Percentiles rank a stretch among this genome's conserved stretches.
phyloP scores from a whole-genome alignment of 2,113 vertebrate species.

The Corynorhinus townsendii region DNA sequence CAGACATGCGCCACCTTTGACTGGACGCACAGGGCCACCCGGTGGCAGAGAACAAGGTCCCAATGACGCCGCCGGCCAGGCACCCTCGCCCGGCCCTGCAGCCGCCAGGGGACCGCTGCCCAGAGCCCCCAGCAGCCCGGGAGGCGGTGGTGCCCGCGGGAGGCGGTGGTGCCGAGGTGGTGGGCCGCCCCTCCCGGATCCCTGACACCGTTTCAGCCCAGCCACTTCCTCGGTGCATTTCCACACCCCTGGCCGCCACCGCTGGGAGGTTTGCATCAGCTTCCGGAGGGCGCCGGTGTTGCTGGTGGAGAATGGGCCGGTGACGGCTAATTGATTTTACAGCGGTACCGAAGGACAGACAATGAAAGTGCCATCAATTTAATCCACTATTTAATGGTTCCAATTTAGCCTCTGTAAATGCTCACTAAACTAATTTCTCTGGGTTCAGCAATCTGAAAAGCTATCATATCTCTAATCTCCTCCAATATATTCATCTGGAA shows the following conservation, averaged over 20 bases:
- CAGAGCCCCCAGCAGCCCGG: not conserved
- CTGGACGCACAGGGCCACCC: not conserved
- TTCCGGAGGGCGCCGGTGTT: constrained; percentile 93
- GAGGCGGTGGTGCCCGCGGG: accelerated
- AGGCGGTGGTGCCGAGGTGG: accelerated
- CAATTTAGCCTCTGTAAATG: constrained; percentile 99
- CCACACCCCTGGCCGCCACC: constrained; percentile 71
- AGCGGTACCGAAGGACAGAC: constrained; percentile 99
- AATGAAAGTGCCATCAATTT: constrained; percentile 99
- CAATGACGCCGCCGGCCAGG: no score
- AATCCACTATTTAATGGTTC: constrained; percentile 99
- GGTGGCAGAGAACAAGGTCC: not conserved
- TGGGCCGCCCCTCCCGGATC: constrained; percentile 61
- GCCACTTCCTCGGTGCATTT: constrained; percentile 82
- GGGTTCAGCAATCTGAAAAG: constrained; percentile 99
- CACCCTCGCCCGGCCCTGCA: not conserved
- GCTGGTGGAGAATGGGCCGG: constrained; percentile 99
- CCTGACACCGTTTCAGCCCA: constrained; percentile 78
- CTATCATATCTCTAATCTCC: constrained; percentile 99
- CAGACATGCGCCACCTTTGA: not conserved
- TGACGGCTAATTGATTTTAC: constrained; percentile 99
- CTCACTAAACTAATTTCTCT: constrained; percentile 99
- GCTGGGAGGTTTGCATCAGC: constrained; percentile 92
- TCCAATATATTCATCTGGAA: constrained; percentile 99
- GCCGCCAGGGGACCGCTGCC: not conserved